Evolutionary conservation across 2,797 vertebrate genomes (phyloP), one percentile per base, ranked within the genome.

Genomic region (Botia almorhae): DNA sequence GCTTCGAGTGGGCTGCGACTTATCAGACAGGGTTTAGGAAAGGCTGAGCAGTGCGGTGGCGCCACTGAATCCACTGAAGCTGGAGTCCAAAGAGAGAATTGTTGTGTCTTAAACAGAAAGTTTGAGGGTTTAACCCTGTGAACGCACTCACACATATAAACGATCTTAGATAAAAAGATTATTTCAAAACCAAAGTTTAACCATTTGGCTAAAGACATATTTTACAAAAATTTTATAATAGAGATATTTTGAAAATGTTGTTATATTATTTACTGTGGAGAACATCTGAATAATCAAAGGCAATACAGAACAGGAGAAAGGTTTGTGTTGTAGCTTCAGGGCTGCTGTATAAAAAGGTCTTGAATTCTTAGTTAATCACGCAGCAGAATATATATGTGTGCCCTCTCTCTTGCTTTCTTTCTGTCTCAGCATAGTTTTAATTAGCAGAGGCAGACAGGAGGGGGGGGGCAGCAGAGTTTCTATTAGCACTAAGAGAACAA

Each of bases 401-500:
- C 53, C 64, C 53, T 76, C 78, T 93, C 89, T 83, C 87, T 78
- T 94, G 93, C 95, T 94, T 94, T 95, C 93, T 91, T 92, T 90
- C 87, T 50, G 91, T 94, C 84, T 94, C 92, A 93, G 91, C 92
- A 91, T 94, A 67, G 72, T 90, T 90, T 93, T 96, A 95, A 96
- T 93, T 93, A 96, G 93, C 88, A 83, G 89, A 94, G 93, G 89
- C 92, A 93, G 92, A 91, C 91, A 92, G 56, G 67, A 70, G 68
- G 67, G 61, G 67, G 61, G 68, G 39, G 39, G 26, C 36, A 51
- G 56, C 17, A 77, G 51, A 71, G 55, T 58, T 75, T 75, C 73
- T 61, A 64, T 75, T 75, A 75, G 60, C 61, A 67, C 29, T 13
- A 17, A 14, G 10, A 46, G 50, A 23, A 55, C 16, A 56, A 39